phyloP scores from a whole-genome alignment of 2,113 vertebrate species.

The Salvelinus fontinalis region DNA sequence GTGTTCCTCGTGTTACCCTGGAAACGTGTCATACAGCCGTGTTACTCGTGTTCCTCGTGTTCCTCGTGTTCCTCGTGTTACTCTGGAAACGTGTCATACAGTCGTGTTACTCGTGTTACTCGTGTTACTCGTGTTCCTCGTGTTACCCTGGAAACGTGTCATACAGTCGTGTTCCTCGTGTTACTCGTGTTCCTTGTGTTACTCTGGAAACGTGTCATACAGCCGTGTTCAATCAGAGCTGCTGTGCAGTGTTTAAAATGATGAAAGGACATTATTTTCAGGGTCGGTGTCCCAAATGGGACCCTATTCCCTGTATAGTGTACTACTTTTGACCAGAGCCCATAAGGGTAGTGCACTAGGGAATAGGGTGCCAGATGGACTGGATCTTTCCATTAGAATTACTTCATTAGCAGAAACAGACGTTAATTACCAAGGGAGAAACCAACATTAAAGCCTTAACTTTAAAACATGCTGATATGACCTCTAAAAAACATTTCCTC shows the following conservation, averaged over 20 bases:
- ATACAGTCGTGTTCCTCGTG: too few relatives aligned
- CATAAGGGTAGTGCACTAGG: too few relatives aligned
- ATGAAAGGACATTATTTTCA: conserved; percentile 42
- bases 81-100: too few relatives aligned
- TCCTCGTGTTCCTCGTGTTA: too few relatives aligned
- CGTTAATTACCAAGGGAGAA: conserved; percentile 38
- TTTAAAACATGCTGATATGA: conserved; percentile 16
- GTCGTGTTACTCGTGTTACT: too few relatives aligned
- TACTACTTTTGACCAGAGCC: too few relatives aligned
- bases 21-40: too few relatives aligned
- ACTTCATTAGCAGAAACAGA: conserved; percentile 38
- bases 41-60: too few relatives aligned
- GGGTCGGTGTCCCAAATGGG: not conserved
- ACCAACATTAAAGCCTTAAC: conserved; percentile 24
- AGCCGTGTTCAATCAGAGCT: conserved; percentile 6
- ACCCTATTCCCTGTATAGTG: too few relatives aligned
- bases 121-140: too few relatives aligned
- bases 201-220: not conserved
- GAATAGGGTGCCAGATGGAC: conserved; percentile 25
- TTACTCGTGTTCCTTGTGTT: conserved; percentile 21
- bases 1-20: too few relatives aligned
- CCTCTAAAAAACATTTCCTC: not conserved
- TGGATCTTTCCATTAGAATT: conserved; percentile 33
- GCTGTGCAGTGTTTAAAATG: conserved; percentile 19
- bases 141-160: too few relatives aligned